Conservation (phyloP, 2,797 vertebrate species). For the Molossus molossus region DNA sequence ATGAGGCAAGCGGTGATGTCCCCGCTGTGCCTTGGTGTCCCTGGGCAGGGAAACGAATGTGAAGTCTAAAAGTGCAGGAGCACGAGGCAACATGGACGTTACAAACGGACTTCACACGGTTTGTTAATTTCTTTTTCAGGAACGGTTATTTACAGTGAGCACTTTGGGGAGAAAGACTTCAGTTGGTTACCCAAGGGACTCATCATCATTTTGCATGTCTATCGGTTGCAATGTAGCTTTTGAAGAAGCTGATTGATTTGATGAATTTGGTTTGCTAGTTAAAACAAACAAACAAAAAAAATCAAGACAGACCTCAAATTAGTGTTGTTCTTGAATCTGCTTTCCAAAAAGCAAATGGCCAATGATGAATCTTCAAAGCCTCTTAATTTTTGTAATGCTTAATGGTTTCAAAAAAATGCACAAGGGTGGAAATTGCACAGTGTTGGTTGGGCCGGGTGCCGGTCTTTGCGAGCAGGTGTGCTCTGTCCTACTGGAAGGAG, state of each 20-base stretch:
- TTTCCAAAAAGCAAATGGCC: background rate
- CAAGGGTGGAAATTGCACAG: background rate
- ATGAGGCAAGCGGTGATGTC: background rate
- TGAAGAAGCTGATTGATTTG: background rate
- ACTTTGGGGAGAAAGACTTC: background rate
- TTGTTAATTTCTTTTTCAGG: background rate
- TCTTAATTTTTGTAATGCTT: background rate
- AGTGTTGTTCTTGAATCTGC: background rate
- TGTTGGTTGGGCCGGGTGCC: background rate
- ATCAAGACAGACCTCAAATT: background rate
- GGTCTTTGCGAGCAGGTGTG: background rate
- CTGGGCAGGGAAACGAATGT: background rate
- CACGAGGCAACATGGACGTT: background rate
- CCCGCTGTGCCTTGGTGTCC: background rate
- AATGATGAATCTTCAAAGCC: background rate
- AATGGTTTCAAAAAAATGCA: background rate
- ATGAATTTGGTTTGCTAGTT: slow-evolving; percentile 12
- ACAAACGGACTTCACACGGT: background rate
- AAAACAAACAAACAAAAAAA: background rate
- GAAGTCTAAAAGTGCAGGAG: background rate
- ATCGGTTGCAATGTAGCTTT: background rate
- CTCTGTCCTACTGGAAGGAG: background rate
- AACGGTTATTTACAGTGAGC: background rate
- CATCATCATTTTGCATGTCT: background rate
- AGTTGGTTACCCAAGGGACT: background rate